phyloP scores from a whole-genome alignment of 2,888 invertebrate genomes.

The Melanostoma scalare region DNA sequence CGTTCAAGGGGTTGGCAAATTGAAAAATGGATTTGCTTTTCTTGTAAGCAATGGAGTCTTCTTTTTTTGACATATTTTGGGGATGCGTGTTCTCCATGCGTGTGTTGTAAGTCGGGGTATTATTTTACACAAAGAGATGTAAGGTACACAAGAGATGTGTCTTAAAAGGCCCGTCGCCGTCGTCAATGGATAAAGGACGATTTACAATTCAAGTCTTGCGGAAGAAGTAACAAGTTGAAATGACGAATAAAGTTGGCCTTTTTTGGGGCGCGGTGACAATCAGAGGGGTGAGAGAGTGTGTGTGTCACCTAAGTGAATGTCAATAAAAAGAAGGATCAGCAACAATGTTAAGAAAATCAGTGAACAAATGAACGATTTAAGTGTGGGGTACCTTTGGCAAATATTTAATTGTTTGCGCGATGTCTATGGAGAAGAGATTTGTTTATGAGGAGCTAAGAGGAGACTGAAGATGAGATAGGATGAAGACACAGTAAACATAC shows the following conservation, averaged over 20 bases:
- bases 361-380: slow-evolving; percentile 28
- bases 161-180: slow-evolving; percentile 40
- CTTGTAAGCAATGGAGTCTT: slow-evolving; percentile 52
- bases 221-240: slow-evolving; percentile 67
- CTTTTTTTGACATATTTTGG: slow-evolving; percentile 24
- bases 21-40: slow-evolving; percentile 68
- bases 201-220: slow-evolving; percentile 41
- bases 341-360: slow-evolving; percentile 45
- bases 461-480: too few relatives aligned
- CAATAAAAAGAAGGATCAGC: slow-evolving; percentile 32
- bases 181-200: slow-evolving; percentile 36
- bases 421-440: background rate
- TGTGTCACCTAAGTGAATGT: slow-evolving; percentile 46
- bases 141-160: slow-evolving; percentile 4
- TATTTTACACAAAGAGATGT: slow-evolving; percentile 43
- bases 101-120: slow-evolving; percentile 32
- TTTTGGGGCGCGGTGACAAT: background rate
- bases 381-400: slow-evolving; percentile 16
- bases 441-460: too few relatives aligned
- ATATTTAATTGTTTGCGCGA: slow-evolving; percentile 51
- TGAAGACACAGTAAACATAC: too few relatives aligned
- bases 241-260: slow-evolving; percentile 50
- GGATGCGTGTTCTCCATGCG: slow-evolving; percentile 18
- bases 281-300: background rate
- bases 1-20: slow-evolving; percentile 69